These are phyloP conservation scores for Brienomyrus brachyistius DNA, from an alignment of 2,113 vertebrate species.

Conservation along the genomic window DNA sequence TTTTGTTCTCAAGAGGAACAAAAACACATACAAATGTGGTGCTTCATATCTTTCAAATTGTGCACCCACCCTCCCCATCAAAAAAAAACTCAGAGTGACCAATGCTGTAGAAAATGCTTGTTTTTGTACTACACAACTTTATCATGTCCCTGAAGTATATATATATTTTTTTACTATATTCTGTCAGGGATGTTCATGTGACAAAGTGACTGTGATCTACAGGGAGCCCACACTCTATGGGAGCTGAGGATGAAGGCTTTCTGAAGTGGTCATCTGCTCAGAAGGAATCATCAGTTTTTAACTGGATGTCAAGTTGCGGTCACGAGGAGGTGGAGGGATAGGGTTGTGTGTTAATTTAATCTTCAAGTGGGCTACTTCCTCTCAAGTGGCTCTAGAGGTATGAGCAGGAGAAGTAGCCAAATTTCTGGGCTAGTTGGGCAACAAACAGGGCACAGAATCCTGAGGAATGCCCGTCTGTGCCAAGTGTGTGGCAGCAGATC, in stretches of 20 bases:
- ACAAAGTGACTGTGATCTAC: neutral
- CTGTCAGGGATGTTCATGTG: neutral
- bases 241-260: neutral
- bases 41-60: neutral
- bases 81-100: neutral
- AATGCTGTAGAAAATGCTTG: neutral
- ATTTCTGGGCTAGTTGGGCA: neutral
- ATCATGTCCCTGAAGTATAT: neutral
- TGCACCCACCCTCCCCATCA: neutral
- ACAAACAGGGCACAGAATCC: neutral
- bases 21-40: neutral
- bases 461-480: neutral
- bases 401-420: neutral
- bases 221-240: neutral
- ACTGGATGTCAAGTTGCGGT: neutral
- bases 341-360: neutral
- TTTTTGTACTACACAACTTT: neutral
- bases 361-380: constrained; percentile 38
- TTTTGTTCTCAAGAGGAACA: neutral
- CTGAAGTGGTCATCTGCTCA: neutral
- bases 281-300: neutral
- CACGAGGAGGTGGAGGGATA: neutral
- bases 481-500: neutral
- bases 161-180: neutral
- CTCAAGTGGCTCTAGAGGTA: constrained; percentile 22